Evolutionary conservation across 2,888 invertebrate species (phyloP).

Genomic region (Ecliptopera silaceata): DNA sequence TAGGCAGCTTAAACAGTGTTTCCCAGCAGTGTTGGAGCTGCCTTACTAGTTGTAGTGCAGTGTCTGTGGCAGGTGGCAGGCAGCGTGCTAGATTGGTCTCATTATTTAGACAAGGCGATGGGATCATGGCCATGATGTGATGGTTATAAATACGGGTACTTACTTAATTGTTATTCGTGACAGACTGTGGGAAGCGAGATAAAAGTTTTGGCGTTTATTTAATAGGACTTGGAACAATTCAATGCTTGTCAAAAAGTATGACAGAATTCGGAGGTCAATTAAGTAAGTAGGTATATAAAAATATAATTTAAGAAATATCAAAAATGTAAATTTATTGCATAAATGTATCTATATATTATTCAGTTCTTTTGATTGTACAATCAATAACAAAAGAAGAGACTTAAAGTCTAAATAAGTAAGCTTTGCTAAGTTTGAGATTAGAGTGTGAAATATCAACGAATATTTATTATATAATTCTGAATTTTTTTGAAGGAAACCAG

Average conservation of each 20-base stretch:
- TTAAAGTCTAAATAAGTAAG: no score
- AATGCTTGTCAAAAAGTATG: background rate
- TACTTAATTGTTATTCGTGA: constrained; percentile 24
- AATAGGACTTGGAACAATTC: background rate
- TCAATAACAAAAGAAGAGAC: no score
- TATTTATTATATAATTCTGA: no score
- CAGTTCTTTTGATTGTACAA: no score
- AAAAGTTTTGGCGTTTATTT: constrained; percentile 9
- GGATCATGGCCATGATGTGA: constrained; percentile 26
- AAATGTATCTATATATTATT: no score
- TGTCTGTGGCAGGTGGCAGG: background rate
- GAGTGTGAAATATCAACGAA: no score
- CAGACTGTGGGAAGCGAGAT: constrained; percentile 4
- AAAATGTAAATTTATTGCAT: no score
- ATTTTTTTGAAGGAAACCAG: no score
- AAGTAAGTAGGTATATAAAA: no score
- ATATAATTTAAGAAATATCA: no score
- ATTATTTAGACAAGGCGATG: constrained; percentile 31
- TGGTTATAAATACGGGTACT: constrained; percentile 28
- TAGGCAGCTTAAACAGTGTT: background rate
- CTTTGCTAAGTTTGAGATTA: no score
- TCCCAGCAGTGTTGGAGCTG: background rate
- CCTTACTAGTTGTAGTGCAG: background rate
- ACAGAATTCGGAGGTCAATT: no score
- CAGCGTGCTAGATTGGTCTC: constrained; percentile 35